Percentiles rank a stretch among this genome's conserved stretches.
phyloP scores from a whole-genome alignment of 2,113 vertebrate genomes.

The Numida meleagris region DNA sequence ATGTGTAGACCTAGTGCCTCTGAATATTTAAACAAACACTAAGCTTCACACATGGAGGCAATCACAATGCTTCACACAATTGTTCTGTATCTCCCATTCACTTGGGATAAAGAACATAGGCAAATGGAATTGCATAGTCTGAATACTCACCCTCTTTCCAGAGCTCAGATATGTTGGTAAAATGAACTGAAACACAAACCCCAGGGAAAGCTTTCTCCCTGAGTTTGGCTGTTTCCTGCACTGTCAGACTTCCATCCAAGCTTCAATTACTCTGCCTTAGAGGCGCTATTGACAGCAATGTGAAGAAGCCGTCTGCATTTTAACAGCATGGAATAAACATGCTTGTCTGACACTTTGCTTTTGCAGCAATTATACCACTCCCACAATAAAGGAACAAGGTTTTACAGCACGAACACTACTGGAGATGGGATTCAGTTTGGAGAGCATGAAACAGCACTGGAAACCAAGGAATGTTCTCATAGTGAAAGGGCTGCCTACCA shows the following conservation, averaged over 20 bases:
- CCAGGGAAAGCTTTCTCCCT: neutral
- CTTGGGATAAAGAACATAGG: neutral
- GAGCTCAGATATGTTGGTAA: neutral
- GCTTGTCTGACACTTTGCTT: neutral
- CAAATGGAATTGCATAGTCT: neutral
- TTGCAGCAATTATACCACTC: neutral
- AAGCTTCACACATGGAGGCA: neutral
- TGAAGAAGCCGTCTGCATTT: neutral
- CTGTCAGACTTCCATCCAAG: neutral
- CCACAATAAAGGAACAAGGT: neutral
- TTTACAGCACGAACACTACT: neutral
- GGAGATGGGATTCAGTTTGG: neutral
- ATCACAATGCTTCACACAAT: neutral
- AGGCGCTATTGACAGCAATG: rapidly evolving
- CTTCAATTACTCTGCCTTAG: neutral
- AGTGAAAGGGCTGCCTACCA: neutral
- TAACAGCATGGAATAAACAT: neutral
- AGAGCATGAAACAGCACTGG: neutral
- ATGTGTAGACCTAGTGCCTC: neutral
- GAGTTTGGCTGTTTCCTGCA: neutral
- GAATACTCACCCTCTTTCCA: neutral
- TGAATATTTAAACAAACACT: neutral
- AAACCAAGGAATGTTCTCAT: neutral
- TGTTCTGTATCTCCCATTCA: neutral
- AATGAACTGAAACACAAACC: neutral